Percentiles rank a stretch among this genome's conserved stretches.
These are phyloP conservation scores for Vespertilio murinus DNA, from an alignment of 2,797 vertebrate species.

Conservation along the genomic window DNA sequence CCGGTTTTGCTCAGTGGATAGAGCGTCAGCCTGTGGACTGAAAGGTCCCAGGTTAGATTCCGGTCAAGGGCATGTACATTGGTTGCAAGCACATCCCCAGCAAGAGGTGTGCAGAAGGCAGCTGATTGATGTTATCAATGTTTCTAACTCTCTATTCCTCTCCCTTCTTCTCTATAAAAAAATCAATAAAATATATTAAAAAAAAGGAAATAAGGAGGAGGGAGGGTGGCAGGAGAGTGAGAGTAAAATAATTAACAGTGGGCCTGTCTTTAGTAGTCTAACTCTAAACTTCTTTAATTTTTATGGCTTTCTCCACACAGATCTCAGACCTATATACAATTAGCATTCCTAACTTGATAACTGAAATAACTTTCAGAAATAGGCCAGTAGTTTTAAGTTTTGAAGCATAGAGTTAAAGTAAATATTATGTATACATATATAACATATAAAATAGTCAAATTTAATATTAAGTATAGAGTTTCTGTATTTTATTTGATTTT, in stretches of 20 bases:
- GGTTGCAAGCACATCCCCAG: too few species aligned
- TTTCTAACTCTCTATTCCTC: too few species aligned
- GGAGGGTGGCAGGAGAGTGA: too few species aligned
- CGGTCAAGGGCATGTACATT: too few species aligned
- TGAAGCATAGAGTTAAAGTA: not conserved
- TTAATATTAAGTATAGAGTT: not conserved
- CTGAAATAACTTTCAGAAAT: conserved; percentile 9
- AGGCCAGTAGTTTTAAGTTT: not conserved
- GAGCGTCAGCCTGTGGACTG: too few species aligned
- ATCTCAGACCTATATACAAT: not conserved
- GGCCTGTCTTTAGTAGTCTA: not conserved
- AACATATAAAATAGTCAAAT: not conserved
- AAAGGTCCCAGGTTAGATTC: too few species aligned
- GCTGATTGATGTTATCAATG: too few species aligned
- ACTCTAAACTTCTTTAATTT: not conserved
- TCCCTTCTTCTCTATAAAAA: too few species aligned
- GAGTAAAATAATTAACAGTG: not conserved
- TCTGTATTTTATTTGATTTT: not conserved
- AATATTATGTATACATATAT: not conserved
- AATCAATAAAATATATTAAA: not conserved
- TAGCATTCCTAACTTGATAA: conserved; percentile 31
- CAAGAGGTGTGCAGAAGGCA: too few species aligned
- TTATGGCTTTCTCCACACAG: not conserved
- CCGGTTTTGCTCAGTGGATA: too few species aligned
- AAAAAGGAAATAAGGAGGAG: not conserved